These are phyloP conservation scores for Caranx ignobilis DNA, from an alignment of 2,113 vertebrate species.

Conservation along the genomic window DNA sequence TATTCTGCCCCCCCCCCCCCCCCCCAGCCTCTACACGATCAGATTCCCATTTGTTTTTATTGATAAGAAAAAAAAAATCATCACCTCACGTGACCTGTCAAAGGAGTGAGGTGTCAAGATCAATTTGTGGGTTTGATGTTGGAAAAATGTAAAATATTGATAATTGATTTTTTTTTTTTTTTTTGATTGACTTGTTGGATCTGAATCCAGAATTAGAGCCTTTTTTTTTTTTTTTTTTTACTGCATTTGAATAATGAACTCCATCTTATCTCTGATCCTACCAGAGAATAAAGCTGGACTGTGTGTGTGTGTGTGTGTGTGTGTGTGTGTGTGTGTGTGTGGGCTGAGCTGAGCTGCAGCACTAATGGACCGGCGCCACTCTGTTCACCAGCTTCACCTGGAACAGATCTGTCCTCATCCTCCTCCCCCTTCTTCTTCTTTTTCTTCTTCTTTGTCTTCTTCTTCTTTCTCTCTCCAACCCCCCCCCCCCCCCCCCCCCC, in stretches of 20 bases:
- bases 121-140: neutral
- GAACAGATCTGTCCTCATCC: neutral
- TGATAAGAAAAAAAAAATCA: neutral
- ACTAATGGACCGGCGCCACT: constrained; percentile 19
- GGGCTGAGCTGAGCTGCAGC: constrained; percentile 24
- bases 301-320: constrained; percentile 29
- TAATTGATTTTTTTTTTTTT: neutral
- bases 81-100: neutral
- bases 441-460: too few species aligned
- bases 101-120: neutral
- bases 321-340: constrained; percentile 30
- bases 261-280: constrained; percentile 24
- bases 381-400: constrained; percentile 6
- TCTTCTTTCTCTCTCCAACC: neutral
- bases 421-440: too few species aligned
- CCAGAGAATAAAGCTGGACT: constrained; percentile 22
- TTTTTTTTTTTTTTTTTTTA: too few species aligned
- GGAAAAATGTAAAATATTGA: neutral
- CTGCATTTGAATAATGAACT: constrained; percentile 36
- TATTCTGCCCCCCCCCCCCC: neutral
- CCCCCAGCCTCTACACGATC: neutral
- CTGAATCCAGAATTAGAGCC: constrained; percentile 10
- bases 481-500: neutral
- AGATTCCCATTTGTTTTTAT: neutral
- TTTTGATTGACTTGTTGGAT: constrained; percentile 1